phyloP scores from a whole-genome alignment of 1,140 invertebrate genomes.

The Lamellibrachia luymesi region DNA sequence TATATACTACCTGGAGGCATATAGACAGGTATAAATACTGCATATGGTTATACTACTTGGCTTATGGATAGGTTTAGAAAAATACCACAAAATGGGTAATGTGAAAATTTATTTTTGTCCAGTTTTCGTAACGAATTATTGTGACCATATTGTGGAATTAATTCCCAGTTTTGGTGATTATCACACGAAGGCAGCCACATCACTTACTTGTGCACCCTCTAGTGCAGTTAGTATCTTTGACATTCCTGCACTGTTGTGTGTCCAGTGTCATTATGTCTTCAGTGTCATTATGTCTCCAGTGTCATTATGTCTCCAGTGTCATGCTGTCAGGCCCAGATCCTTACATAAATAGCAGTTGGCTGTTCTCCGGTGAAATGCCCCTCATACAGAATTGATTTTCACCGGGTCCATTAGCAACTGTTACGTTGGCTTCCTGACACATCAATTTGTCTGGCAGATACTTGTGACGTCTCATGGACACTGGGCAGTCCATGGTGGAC shows the following conservation, averaged over 20 bases:
- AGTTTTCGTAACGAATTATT: not conserved
- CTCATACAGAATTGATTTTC: not conserved
- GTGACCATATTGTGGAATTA: not conserved
- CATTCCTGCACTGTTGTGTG: not conserved
- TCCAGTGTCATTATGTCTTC: not conserved
- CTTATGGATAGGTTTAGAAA: too few species aligned
- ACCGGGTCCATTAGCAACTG: not conserved
- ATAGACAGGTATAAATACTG: too few species aligned
- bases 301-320: not conserved
- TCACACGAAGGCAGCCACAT: not conserved
- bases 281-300: too few species aligned
- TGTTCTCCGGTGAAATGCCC: not conserved
- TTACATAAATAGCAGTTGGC: not conserved
- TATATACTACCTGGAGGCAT: not conserved
- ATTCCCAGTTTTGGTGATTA: not conserved
- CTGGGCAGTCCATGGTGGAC: not conserved
- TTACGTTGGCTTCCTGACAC: not conserved
- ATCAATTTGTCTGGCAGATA: not conserved
- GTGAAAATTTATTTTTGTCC: not conserved
- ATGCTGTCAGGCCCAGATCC: not conserved
- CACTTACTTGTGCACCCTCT: not conserved
- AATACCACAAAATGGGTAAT: too few species aligned
- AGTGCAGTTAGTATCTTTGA: not conserved
- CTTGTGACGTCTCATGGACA: not conserved
- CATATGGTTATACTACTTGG: too few species aligned